These are phyloP conservation scores for Aphis gossypii DNA, from an alignment of 1,140 invertebrate species.

Conservation along the genomic window DNA sequence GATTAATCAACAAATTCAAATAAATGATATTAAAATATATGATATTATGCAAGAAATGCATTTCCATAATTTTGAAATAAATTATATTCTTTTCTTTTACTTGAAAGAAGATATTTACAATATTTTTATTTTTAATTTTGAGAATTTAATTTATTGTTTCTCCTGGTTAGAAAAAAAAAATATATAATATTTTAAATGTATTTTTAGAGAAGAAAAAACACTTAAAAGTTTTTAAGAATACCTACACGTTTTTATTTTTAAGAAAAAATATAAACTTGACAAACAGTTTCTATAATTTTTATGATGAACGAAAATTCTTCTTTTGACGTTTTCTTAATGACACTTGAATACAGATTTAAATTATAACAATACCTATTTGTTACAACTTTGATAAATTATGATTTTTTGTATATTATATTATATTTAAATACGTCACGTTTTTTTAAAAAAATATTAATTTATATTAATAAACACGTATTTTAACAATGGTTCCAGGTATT, in stretches of 20 bases:
- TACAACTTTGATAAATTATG: constrained; percentile 3
- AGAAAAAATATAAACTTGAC: background rate
- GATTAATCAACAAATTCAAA: background rate
- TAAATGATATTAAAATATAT: background rate
- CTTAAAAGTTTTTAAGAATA: background rate
- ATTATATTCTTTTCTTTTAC: background rate
- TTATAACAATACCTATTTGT: background rate
- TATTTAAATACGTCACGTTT: background rate
- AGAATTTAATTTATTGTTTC: background rate
- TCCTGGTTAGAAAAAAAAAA: background rate
- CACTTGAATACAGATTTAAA: constrained; percentile 5
- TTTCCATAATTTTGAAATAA: background rate
- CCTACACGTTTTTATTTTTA: background rate
- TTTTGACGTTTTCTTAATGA: background rate
- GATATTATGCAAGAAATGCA: background rate
- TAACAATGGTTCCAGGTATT: background rate
- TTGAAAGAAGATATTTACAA: background rate
- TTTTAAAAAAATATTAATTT: background rate
- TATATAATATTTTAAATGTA: background rate
- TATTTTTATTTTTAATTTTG: background rate
- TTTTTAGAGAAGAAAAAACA: background rate
- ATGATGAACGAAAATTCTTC: background rate
- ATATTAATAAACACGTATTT: background rate
- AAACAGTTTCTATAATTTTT: background rate
- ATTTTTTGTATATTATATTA: background rate